Evolutionary conservation across 2,888 invertebrate genomes (phyloP).

Genomic region (Argyra leucocephala): DNA sequence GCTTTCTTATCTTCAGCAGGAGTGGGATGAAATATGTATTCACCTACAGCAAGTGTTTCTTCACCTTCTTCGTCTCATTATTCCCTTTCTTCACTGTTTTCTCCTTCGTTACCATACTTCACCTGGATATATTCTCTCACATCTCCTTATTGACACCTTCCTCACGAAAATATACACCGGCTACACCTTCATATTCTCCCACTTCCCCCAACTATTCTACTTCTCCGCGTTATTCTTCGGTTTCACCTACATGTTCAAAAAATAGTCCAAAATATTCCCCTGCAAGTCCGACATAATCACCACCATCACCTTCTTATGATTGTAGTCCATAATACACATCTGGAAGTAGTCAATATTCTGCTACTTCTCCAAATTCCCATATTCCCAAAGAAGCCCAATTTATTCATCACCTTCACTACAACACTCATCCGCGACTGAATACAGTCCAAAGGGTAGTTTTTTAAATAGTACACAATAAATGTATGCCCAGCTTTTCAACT

Average conservation of each 20-base stretch:
- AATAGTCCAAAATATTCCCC: slow-evolving; percentile 74
- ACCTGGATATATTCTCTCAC: slow-evolving; percentile 69
- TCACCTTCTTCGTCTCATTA: slow-evolving; percentile 66
- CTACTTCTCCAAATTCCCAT: slow-evolving; percentile 68
- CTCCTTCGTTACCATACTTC: slow-evolving; percentile 71
- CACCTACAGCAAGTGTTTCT: slow-evolving; percentile 59
- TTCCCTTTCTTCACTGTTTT: slow-evolving; percentile 72
- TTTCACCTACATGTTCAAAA: slow-evolving; percentile 71
- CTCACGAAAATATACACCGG: slow-evolving; percentile 60
- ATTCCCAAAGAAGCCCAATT: slow-evolving; percentile 68
- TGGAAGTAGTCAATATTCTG: slow-evolving; percentile 76
- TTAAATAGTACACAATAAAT: slow-evolving; percentile 60
- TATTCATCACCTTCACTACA: slow-evolving; percentile 79
- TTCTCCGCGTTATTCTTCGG: slow-evolving; percentile 53
- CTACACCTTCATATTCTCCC: slow-evolving; percentile 58
- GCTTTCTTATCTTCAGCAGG: slow-evolving; percentile 50
- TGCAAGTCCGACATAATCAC: slow-evolving; percentile 72
- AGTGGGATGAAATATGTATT: slow-evolving; percentile 35
- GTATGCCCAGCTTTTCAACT: too few relatives aligned
- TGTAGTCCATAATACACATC: slow-evolving; percentile 77
- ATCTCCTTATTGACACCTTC: slow-evolving; percentile 54
- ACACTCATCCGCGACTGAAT: slow-evolving; percentile 55
- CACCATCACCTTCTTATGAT: slow-evolving; percentile 70
- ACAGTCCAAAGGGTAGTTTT: slow-evolving; percentile 64
- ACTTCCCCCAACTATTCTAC: slow-evolving; percentile 41